Percentiles rank a stretch among this genome's conserved stretches.
Evolutionary conservation across 1,140 invertebrate genomes (phyloP).

Genomic region (Drosophila kikkawai): DNA sequence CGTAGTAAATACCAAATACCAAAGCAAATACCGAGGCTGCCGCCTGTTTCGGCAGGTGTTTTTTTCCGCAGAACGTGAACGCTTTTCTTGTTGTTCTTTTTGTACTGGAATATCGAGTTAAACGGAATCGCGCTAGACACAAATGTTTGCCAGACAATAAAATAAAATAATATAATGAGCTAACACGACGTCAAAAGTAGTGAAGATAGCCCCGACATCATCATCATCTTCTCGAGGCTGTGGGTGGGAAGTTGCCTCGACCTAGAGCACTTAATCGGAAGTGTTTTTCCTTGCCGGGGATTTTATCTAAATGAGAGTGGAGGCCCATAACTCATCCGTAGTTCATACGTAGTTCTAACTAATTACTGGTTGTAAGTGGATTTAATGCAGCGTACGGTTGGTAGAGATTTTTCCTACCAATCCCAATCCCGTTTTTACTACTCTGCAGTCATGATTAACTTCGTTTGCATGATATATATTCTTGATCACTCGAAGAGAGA

Average conservation of each 20-base stretch:
- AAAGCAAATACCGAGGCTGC: constrained; percentile 30
- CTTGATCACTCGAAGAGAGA: constrained; percentile 1
- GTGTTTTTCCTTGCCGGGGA: constrained; percentile 27
- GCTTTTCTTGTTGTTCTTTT: constrained; percentile 1
- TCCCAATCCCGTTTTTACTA: constrained; percentile 16
- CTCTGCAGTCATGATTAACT: constrained; percentile 52
- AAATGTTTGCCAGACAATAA: constrained; percentile 69
- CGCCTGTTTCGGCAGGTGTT: constrained; percentile 50
- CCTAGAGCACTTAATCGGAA: constrained; percentile 49
- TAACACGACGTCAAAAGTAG: constrained; percentile 17
- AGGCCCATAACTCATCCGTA: constrained; percentile 26
- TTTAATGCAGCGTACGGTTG: constrained; percentile 10
- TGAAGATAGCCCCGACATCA: constrained; percentile 7
- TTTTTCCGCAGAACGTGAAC: constrained; percentile 55
- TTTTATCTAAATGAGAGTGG: constrained; percentile 29
- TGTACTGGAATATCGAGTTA: constrained; percentile 51
- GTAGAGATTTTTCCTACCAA: neutral
- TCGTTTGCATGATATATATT: constrained; percentile 25
- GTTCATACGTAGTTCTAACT: constrained; percentile 31
- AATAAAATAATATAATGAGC: constrained; percentile 47
- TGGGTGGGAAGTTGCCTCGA: constrained; percentile 42
- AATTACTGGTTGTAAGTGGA: constrained; percentile 38
- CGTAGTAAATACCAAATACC: constrained; percentile 41
- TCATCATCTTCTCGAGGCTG: neutral
- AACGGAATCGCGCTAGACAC: constrained; percentile 66